Base-by-base conservation (phyloP, 2,113 vertebrate genomes). In the Misgurnus anguillicaudatus region DNA sequence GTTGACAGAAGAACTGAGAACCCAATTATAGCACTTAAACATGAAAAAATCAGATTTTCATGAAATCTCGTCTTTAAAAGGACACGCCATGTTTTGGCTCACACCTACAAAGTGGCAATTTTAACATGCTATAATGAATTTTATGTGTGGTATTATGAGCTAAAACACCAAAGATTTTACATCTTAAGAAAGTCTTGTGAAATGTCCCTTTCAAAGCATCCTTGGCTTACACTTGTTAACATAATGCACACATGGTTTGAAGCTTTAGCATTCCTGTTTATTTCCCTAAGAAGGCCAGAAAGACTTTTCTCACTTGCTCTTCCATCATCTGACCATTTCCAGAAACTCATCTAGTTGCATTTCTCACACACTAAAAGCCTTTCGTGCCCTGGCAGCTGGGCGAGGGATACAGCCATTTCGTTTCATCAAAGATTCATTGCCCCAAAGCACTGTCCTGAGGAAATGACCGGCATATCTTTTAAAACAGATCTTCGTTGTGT, bases 341-440 rank as follows among this genome's bases (percentile, higher is more conserved):
- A 63, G 60, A 45, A 66, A 65, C 57, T 72, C 69, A 69, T 77
- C 61, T 48, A 62, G 39, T 73, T 77, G 73, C 73, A 81, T 74
- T 85, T 76, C 48, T 17, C 66, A 63, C 75, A 53, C 42, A 58
- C 80, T 87, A 82, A 88, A 86, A 86, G 65, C 82, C 81, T 85
- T 80, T 78, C 83, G 74, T 78, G 78, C 74, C 80, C 77, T 53
- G 60, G 76, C 87, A 88, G 85, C 88, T 88, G 84, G 84, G 78
- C 80, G 83, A 83, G 77, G 83, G 85, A 81, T 70, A 73, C 77
- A 80, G 75, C 86, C 87, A 91, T 91, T 91, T 90, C 79, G 78
- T 58, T 83, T 92, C 90, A 92, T 92, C 86, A 92, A 93, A 92
- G 83, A 90, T 93, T 91, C 79, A 92, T 88, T 60, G 53, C 75